phyloP scores from a whole-genome alignment of 2,888 invertebrate genomes.

The Drosophila leonis region DNA sequence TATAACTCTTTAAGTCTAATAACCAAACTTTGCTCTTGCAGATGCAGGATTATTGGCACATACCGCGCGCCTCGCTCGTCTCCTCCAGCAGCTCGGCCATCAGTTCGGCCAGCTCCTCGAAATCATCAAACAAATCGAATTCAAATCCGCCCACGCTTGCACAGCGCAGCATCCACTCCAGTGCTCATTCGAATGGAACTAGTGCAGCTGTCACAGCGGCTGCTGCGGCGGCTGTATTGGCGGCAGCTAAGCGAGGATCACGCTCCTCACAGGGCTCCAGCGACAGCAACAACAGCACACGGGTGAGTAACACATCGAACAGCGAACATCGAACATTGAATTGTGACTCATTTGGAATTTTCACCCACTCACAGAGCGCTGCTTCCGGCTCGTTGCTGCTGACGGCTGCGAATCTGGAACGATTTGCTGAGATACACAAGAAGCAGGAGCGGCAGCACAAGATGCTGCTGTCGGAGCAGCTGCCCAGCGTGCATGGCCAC shows the following conservation, averaged over 20 bases:
- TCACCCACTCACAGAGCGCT: slow-evolving; percentile 88
- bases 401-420: slow-evolving; percentile 90
- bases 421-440: slow-evolving; percentile 87
- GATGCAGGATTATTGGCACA: slow-evolving; percentile 90
- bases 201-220: slow-evolving; percentile 74
- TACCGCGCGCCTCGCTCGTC: slow-evolving; percentile 92
- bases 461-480: slow-evolving; percentile 55
- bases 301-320: slow-evolving; percentile 87
- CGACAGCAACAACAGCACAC: slow-evolving; percentile 91
- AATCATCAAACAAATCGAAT: slow-evolving; percentile 82
- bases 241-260: slow-evolving; percentile 86
- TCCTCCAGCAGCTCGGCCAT: slow-evolving; percentile 79
- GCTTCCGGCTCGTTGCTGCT: slow-evolving; percentile 92
- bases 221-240: slow-evolving; percentile 72
- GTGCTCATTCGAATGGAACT: slow-evolving; percentile 51
- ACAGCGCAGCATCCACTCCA: slow-evolving; percentile 53
- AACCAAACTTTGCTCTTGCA: slow-evolving; percentile 45
- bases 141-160: slow-evolving; percentile 78
- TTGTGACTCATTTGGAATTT: slow-evolving; percentile 25
- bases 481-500: slow-evolving; percentile 55
- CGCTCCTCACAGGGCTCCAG: slow-evolving; percentile 90
- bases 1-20: neutral
- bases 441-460: slow-evolving; percentile 76
- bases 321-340: neutral
- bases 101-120: slow-evolving; percentile 77